Conservation (phyloP, 2,888 invertebrate species). For the Drosophila testacea region DNA sequence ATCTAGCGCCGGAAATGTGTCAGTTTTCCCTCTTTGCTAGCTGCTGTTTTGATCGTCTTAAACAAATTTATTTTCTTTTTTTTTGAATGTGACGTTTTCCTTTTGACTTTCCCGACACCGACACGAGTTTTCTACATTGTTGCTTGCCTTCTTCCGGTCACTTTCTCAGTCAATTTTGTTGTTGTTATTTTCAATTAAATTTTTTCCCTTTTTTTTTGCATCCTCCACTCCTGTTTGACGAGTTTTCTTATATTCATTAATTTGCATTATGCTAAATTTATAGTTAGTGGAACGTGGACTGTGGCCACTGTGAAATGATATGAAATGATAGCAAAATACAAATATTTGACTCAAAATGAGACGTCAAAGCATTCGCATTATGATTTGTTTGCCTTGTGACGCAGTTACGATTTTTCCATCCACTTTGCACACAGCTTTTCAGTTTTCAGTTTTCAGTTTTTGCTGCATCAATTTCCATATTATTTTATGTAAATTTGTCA, state of each 20-base stretch:
- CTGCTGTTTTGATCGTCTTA: constrained; percentile 25
- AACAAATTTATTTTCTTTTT: constrained; percentile 20
- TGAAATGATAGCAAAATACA: constrained; percentile 57
- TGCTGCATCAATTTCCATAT: constrained; percentile 31
- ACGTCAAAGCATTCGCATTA: constrained; percentile 43
- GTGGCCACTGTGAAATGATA: constrained; percentile 39
- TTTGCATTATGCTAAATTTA: constrained; percentile 71
- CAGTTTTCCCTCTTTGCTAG: constrained; percentile 21
- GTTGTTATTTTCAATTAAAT: constrained; percentile 52
- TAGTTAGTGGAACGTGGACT: constrained; percentile 37
- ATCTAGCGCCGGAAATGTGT: constrained; percentile 61
- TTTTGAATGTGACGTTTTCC: constrained; percentile 30
- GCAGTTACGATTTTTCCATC: neutral
- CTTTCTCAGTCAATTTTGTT: constrained; percentile 54
- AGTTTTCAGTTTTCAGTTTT: constrained; percentile 2
- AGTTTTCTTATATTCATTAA: constrained; percentile 43
- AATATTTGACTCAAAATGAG: constrained; percentile 44
- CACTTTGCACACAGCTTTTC: constrained; percentile 9
- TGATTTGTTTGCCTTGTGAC: constrained; percentile 53
- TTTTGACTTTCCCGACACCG: constrained; percentile 39
- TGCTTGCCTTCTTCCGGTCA: constrained; percentile 48
- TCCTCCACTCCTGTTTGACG: neutral
- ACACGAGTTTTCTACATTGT: constrained; percentile 40
- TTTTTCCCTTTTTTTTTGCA: constrained; percentile 29
- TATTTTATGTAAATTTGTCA: constrained; percentile 63